Evolutionary conservation across 2,888 invertebrate species (phyloP), one percentile per base, ranked within the genome.

Genomic region (Agonopterix alstromeriana): DNA sequence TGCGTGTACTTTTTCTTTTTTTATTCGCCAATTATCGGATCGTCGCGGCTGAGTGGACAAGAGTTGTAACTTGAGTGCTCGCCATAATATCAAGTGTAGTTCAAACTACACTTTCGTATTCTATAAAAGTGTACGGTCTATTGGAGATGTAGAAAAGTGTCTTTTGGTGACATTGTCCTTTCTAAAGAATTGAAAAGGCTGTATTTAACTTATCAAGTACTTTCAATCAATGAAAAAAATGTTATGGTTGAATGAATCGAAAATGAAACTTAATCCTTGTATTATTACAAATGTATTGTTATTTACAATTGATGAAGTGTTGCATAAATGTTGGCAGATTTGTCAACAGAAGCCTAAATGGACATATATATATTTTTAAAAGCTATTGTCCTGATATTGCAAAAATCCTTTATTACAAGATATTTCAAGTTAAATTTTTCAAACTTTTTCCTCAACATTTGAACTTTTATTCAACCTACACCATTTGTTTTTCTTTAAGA

Each of bases 141-240:
- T 48, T 56, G 45, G 56, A 55, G 50, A 56, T 52, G 47, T 47
- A 50, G 54, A 59, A 53, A 54, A 61, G 57, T 61, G 58, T 63
- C 55, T 46, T 51, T 41, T 27, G 27, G 43, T 12, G 42, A 17
- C 38, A 48, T 42, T 48, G 43, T 43, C 43, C 36, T 38, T 27
- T 27, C 27, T 12, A 11, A 17, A 8, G 42, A 10, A 43, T 17
- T 43, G 14, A 43, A 43, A 43, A 11, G 38, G 45, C 45, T 17
- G 14, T 38, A 38, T 45, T 17, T 45, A 40, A 40, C n/a, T 40
- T 40, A n/a, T 9, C 10, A 42, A 42, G 12, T 11, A 9, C 42
- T 12, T 10, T n/a, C 10, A n/a, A n/a, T 10, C 10, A 10, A 1
- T 38, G 38, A 38, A 38, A 10, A 38, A 38, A 10, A 10, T 4